These are phyloP conservation scores for Pseudomugil gertrudae DNA, from an alignment of 2,797 vertebrate species.

Conservation along the genomic window DNA sequence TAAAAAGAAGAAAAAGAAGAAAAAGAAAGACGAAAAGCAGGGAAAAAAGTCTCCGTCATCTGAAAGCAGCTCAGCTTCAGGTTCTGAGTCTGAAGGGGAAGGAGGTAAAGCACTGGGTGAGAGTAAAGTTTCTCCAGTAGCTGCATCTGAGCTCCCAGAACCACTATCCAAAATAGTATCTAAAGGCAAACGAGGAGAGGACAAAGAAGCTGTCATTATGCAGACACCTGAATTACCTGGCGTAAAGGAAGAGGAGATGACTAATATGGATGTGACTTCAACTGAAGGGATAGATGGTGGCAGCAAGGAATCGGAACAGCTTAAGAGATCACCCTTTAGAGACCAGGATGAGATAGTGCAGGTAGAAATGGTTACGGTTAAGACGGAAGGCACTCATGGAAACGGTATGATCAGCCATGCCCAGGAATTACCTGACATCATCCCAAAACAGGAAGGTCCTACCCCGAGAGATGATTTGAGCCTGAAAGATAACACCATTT, in stretches of 20 bases:
- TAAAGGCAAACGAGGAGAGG: constrained; percentile 63
- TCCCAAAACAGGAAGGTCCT: constrained; percentile 82
- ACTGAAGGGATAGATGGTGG: constrained; percentile 30
- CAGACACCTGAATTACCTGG: constrained; percentile 53
- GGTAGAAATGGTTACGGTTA: constrained; percentile 36
- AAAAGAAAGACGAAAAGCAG: constrained; percentile 93
- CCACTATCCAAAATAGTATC: constrained; percentile 55
- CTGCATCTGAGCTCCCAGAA: constrained; percentile 60
- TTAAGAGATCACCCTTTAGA: constrained; percentile 32
- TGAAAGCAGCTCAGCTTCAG: constrained; percentile 81
- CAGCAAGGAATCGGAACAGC: constrained; percentile 57
- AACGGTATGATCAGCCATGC: constrained; percentile 73
- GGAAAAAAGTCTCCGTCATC: constrained; percentile 85
- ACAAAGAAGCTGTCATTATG: constrained; percentile 36
- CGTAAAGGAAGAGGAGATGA: constrained; percentile 56
- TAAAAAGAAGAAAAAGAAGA: constrained; percentile 96
- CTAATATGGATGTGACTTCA: constrained; percentile 40
- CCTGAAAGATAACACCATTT: constrained; percentile 81
- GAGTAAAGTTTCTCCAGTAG: constrained; percentile 53
- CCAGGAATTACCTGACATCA: constrained; percentile 84
- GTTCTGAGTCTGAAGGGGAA: constrained; percentile 81
- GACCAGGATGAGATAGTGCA: constrained; percentile 52
- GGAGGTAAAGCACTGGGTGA: constrained; percentile 63
- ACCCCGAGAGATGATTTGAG: constrained; percentile 72
- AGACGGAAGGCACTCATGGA: constrained; percentile 55